Percentiles rank a stretch among this genome's conserved stretches.
Evolutionary conservation across 2,113 vertebrate species (phyloP).

Genomic region (Myotis davidii): DNA sequence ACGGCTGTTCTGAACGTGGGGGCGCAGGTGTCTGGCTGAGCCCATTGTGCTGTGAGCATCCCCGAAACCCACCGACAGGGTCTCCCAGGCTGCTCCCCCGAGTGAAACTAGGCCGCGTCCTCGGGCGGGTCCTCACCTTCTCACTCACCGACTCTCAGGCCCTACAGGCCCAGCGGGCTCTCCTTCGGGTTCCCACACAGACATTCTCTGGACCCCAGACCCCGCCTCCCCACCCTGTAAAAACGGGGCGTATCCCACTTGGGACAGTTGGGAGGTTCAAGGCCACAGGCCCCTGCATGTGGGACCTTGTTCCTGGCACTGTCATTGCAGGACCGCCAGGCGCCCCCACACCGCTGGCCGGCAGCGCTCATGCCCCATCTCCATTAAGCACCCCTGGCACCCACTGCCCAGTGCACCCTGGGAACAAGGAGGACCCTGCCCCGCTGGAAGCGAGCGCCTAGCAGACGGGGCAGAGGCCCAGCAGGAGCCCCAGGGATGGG

Average conservation of each 20-base stretch:
- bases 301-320: rapidly evolving
- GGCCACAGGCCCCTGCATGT: rapidly evolving
- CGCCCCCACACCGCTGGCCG: rapidly evolving
- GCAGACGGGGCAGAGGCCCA: rapidly evolving
- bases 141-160: no score
- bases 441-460: rapidly evolving
- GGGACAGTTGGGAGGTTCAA: rapidly evolving
- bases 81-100: background rate
- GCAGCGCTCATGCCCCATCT: rapidly evolving
- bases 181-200: rapidly evolving
- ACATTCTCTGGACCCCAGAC: background rate
- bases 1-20: rapidly evolving
- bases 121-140: rapidly evolving
- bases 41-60: rapidly evolving
- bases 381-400: rapidly evolving
- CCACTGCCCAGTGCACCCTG: rapidly evolving
- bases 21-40: rapidly evolving
- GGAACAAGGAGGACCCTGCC: rapidly evolving
- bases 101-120: rapidly evolving
- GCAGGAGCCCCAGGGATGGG: background rate
- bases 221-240: background rate
- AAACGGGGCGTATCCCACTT: rapidly evolving
- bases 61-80: background rate
- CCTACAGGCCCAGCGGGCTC: no score
- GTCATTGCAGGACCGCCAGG: rapidly evolving